Percentiles rank a stretch among this genome's conserved stretches.
phyloP scores from a whole-genome alignment of 2,888 invertebrate species.

The Mesopsocus fuscifrons region DNA sequence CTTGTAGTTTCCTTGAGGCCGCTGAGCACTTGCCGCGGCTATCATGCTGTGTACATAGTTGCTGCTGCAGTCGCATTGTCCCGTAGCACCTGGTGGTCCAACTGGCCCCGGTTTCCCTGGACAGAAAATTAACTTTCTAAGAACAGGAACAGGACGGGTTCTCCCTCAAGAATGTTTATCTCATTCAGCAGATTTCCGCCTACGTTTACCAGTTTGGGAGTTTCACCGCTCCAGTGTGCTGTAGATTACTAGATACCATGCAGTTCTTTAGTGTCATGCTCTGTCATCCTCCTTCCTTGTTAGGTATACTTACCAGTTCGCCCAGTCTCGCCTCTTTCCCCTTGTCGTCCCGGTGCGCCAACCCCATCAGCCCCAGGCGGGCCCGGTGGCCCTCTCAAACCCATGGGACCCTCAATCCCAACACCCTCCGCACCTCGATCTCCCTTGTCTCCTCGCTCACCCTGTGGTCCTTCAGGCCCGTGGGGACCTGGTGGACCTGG shows the following conservation, averaged over 20 bases:
- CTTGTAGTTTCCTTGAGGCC: slow-evolving; percentile 12
- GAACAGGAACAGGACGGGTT: too few relatives aligned
- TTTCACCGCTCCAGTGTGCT: too few relatives aligned
- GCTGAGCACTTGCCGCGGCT: background rate
- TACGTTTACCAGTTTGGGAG: too few relatives aligned
- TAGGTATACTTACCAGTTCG: slow-evolving; percentile 50
- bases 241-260: too few relatives aligned
- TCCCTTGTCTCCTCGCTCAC: slow-evolving; percentile 54
- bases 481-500: slow-evolving; percentile 45
- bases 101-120: slow-evolving; percentile 37
- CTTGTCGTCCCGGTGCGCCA: slow-evolving; percentile 47
- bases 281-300: too few relatives aligned
- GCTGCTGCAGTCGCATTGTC: slow-evolving; percentile 18
- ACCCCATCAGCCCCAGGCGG: slow-evolving; percentile 46
- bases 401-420: slow-evolving; percentile 52
- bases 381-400: slow-evolving; percentile 47
- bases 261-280: too few relatives aligned
- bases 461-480: slow-evolving; percentile 30
- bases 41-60: slow-evolving; percentile 4
- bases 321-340: slow-evolving; percentile 57
- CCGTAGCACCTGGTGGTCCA: slow-evolving; percentile 36
- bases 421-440: slow-evolving; percentile 50
- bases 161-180: too few relatives aligned
- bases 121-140: slow-evolving; percentile 21
- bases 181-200: too few relatives aligned